Evolutionary conservation across 1,140 invertebrate species (phyloP).

Genomic region (Papilio machaon): DNA sequence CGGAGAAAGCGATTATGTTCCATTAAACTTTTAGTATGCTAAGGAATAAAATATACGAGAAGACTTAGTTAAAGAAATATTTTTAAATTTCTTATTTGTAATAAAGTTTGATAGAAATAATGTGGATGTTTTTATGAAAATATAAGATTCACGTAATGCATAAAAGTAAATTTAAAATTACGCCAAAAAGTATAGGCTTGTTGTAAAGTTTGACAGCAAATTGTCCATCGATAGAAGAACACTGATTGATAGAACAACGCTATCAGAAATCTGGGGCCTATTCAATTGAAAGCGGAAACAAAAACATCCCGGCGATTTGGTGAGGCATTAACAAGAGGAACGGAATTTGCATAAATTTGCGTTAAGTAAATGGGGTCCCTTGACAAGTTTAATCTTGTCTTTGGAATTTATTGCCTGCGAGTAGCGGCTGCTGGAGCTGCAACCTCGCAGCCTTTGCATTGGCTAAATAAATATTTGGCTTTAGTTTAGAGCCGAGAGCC

Average conservation of each 20-base stretch:
- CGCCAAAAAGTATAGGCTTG: too few species aligned
- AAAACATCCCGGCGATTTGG: slow-evolving; percentile 69
- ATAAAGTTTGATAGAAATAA: background rate
- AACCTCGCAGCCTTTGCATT: slow-evolving; percentile 67
- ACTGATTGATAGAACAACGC: slow-evolving; percentile 45
- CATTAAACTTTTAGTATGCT: background rate
- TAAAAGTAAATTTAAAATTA: background rate
- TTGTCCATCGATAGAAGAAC: slow-evolving; percentile 39
- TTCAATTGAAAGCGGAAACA: slow-evolving; percentile 57
- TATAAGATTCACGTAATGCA: too few species aligned
- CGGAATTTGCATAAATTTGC: slow-evolving; percentile 81
- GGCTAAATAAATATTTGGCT: slow-evolving; percentile 72
- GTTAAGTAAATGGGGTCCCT: slow-evolving; percentile 79
- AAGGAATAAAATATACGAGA: background rate
- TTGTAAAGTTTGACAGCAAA: slow-evolving; percentile 10
- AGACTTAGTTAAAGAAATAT: background rate
- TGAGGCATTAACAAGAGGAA: slow-evolving; percentile 62
- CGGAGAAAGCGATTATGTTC: background rate
- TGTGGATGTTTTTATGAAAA: too few species aligned
- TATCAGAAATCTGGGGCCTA: slow-evolving; percentile 43
- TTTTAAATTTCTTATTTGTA: background rate
- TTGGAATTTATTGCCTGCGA: slow-evolving; percentile 75
- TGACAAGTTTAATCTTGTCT: slow-evolving; percentile 82
- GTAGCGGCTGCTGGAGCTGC: slow-evolving; percentile 58
- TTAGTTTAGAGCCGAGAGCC: slow-evolving; percentile 49